Base-by-base conservation (phyloP, 1,140 invertebrate genomes). In the Acarapis woodi region DNA sequence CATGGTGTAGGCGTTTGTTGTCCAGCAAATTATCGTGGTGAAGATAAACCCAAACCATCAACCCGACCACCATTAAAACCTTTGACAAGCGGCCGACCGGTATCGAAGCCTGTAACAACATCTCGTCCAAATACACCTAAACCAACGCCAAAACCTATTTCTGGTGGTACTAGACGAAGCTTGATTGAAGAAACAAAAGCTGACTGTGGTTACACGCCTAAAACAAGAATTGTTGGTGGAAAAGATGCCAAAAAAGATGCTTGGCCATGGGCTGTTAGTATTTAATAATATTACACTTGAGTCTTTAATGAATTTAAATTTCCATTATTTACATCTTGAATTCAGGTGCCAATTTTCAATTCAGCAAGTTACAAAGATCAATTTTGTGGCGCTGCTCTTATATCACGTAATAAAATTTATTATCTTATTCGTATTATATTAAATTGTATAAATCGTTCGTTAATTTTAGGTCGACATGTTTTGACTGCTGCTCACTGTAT, bases 241-340 rank as follows among this genome's bases (percentile, higher is more conserved):
- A 48, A 58, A 32, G 63, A 64, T 0, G 66, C 70, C 0, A 64
- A 66, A 47, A 63, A 66, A 0, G 62, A 65, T 36, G 68, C 71
- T 22, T 78, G 71, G 71, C 74, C 73, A 1, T 79, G 75, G 75
- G 71, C 78, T 63, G 73, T 63, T 0, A 70, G 70, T 2, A 18
- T 26, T 32, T 6, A 32, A n/a, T 32, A 15, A 32, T 6, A 6
- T 8, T 8, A 8, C 31, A 32, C 8, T 16, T 6, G n/a, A 8
- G n/a, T 8, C 6, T 26, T n/a, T n/a, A n/a, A n/a, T n/a, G n/a
- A n/a, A n/a, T n/a, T n/a, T n/a, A n/a, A n/a, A n/a, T n/a, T n/a
- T n/a, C n/a, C n/a, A n/a, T n/a, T n/a, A n/a, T n/a, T n/a, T n/a
- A n/a, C n/a, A n/a, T n/a, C n/a, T n/a, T n/a, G n/a, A n/a, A n/a